A percentile compares a stretch with the other conserved stretches of the same genome.
phyloP scores from a whole-genome alignment of 2,113 vertebrate genomes.

The Phrynosoma platyrhinos region DNA sequence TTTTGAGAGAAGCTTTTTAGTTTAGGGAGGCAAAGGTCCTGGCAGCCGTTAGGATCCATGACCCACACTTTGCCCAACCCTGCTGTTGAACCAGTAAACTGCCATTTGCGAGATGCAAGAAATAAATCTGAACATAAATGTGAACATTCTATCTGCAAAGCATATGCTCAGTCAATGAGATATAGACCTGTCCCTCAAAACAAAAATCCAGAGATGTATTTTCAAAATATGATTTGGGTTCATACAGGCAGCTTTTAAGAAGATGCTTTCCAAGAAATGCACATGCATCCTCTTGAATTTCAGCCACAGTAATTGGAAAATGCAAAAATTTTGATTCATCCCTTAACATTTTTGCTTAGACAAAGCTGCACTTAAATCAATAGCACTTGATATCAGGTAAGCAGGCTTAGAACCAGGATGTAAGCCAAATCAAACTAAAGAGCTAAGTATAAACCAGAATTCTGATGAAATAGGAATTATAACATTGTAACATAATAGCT shows the following conservation, averaged over 20 bases:
- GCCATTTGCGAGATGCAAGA: too few species aligned
- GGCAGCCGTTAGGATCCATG: too few species aligned
- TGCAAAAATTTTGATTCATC: not conserved
- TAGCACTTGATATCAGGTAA: not conserved
- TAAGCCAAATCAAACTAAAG: not conserved
- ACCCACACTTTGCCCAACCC: too few species aligned
- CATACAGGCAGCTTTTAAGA: not conserved
- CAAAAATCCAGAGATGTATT: not conserved
- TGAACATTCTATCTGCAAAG: not conserved
- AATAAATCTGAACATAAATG: not conserved
- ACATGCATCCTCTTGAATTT: not conserved
- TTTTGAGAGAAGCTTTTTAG: too few species aligned
- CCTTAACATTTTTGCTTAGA: not conserved
- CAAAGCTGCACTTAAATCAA: not conserved
- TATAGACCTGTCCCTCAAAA: not conserved
- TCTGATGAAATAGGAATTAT: conserved; percentile 1
- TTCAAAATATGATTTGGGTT: not conserved
- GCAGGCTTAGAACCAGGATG: not conserved
- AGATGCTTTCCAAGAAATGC: not conserved
- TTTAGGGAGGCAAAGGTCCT: too few species aligned
- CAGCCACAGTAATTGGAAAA: not conserved
- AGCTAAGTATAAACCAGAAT: not conserved
- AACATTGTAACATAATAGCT: not conserved
- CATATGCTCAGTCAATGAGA: not conserved
- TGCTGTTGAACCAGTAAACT: too few species aligned